Evolutionary conservation across 2,888 invertebrate species (phyloP).

Genomic region (Lycia hirtaria): DNA sequence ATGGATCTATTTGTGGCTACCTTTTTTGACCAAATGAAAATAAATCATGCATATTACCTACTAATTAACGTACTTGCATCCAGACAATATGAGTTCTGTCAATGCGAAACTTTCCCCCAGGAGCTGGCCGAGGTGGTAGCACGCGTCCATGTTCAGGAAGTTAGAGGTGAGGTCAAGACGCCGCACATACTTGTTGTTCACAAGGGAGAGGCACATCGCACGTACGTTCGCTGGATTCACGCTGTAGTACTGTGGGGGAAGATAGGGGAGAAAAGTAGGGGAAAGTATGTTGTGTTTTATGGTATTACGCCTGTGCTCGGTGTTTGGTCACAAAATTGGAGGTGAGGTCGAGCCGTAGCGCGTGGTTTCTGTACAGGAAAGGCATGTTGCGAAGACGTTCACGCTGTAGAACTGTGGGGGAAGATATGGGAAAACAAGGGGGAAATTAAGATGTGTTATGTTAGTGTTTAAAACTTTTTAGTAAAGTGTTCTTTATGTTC

Average conservation of each 20-base stretch:
- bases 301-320: too few relatives aligned
- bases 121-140: slow-evolving; percentile 58
- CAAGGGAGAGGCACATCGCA: slow-evolving; percentile 53
- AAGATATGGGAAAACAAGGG: too few relatives aligned
- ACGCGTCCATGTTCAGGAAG: slow-evolving; percentile 51
- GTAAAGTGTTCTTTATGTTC: too few relatives aligned
- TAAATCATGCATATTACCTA: not conserved
- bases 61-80: slow-evolving; percentile 46
- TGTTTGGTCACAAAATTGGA: too few relatives aligned
- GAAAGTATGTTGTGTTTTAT: too few relatives aligned
- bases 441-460: too few relatives aligned
- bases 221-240: slow-evolving; percentile 47
- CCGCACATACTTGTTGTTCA: slow-evolving; percentile 47
- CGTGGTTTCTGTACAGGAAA: too few relatives aligned
- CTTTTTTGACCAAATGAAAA: not conserved
- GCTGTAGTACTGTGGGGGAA: slow-evolving; percentile 46
- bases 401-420: too few relatives aligned
- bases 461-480: too few relatives aligned
- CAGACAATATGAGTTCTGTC: slow-evolving; percentile 50
- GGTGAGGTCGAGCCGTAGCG: too few relatives aligned
- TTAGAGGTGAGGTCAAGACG: slow-evolving; percentile 55
- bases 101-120: slow-evolving; percentile 47
- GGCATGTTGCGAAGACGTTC: too few relatives aligned
- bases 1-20: too few relatives aligned
- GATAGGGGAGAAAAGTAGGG: not conserved